These are phyloP conservation scores for Platerodrilus igneus DNA, from an alignment of 2,888 invertebrate genomes.

Conservation along the genomic window DNA sequence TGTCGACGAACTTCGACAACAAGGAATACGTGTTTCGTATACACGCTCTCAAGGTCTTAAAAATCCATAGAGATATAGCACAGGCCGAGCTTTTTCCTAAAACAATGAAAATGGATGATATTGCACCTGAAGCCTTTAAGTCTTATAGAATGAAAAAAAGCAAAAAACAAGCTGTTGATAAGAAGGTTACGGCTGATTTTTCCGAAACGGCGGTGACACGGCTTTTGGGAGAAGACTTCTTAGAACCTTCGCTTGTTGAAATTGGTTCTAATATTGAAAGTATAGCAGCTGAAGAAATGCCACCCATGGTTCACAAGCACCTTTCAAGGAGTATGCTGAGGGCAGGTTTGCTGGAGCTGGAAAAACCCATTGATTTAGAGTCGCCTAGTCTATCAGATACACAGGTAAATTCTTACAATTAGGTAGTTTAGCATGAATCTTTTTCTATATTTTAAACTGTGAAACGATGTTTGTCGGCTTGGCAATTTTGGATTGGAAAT, in stretches of 20 bases:
- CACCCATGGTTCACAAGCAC: conserved; percentile 32
- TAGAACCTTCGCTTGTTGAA: conserved; percentile 37
- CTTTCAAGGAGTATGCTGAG: conserved; percentile 30
- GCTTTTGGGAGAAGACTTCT: conserved; percentile 35
- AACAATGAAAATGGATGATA: conserved; percentile 39
- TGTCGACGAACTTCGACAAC: conserved; percentile 54
- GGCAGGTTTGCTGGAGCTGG: conserved; percentile 23
- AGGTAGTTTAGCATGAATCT: too few species aligned
- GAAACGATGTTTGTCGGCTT: too few species aligned
- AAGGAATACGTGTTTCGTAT: conserved; percentile 52
- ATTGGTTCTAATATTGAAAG: conserved; percentile 42
- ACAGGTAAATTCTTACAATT: too few species aligned
- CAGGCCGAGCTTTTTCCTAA: conserved; percentile 37
- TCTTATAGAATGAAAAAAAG: conserved; percentile 37
- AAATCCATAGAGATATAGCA: conserved; percentile 48
- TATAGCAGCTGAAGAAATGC: conserved; percentile 36
- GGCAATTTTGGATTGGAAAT: too few species aligned
- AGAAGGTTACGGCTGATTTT: conserved; percentile 37
- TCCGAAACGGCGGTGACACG: conserved; percentile 35
- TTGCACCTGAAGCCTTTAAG: conserved; percentile 39
- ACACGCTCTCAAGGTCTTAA: conserved; percentile 59
- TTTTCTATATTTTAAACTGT: too few species aligned
- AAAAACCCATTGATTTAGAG: conserved; percentile 48
- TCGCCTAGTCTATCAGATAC: conserved; percentile 60
- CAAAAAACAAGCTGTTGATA: conserved; percentile 38